phyloP scores from a whole-genome alignment of 2,888 invertebrate species.

The Drosophila subquinaria region DNA sequence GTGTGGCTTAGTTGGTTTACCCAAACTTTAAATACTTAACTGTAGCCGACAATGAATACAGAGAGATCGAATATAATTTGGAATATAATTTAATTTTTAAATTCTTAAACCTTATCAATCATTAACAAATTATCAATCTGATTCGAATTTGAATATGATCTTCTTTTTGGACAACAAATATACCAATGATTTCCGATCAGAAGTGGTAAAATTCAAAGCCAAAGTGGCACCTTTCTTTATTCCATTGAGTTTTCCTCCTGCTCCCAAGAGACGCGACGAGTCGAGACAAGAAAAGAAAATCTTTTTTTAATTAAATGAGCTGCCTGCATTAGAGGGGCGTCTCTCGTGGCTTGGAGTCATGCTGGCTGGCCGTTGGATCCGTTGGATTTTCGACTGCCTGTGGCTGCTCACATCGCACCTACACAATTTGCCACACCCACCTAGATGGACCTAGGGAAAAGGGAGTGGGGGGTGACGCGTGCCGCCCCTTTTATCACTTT shows the following conservation, averaged over 20 bases:
- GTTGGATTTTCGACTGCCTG: conserved; percentile 21
- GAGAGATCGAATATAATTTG: no score
- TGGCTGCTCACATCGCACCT: conserved; percentile 69
- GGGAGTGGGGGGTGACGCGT: conserved; percentile 20
- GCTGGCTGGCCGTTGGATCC: conserved; percentile 48
- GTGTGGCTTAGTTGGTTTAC: no score
- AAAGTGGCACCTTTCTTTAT: conserved; percentile 4
- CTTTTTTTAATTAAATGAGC: conserved; percentile 81
- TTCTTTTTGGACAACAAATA: conserved; percentile 3
- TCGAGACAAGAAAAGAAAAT: conserved; percentile 55
- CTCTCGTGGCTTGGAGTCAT: conserved; percentile 51
- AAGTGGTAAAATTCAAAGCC: conserved; percentile 3
- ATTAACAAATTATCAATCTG: no score
- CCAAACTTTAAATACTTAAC: no score
- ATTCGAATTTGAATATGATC: no score
- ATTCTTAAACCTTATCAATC: no score
- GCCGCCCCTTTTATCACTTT: conserved; percentile 51
- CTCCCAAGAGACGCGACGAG: conserved; percentile 29
- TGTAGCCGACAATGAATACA: no score
- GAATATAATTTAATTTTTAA: no score
- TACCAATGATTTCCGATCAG: conserved; percentile 18
- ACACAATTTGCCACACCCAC: conserved; percentile 47
- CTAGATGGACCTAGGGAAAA: neutral
- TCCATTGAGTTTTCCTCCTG: neutral
- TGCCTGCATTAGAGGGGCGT: conserved; percentile 56